Base-by-base conservation (phyloP, 2,888 invertebrate genomes). In the Tricholauxania praeusta region DNA sequence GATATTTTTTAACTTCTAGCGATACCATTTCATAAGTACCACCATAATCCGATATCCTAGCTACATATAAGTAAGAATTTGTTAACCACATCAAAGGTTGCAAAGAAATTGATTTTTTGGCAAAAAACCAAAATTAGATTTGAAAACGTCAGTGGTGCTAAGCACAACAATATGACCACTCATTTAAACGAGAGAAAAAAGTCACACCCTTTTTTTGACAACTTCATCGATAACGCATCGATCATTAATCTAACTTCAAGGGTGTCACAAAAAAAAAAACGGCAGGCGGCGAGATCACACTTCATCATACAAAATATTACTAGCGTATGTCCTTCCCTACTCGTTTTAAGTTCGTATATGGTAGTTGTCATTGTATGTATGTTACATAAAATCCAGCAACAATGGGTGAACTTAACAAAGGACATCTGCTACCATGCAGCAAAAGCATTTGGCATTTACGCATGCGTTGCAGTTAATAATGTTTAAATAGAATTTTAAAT, bases 161-260 rank as follows among this genome's bases (percentile, higher is more conserved):
- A 39, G 8, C 39, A 10, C 10, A 39, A 39, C 39, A 39, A 39
- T 10, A 39, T 39, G 39, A 39, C 39, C 39, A 39, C 39, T 39
- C 39, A 10, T 10, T 10, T 10, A 39, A 39, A 39, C 10, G 7
- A 39, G 39, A 39, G 39, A 39, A 39, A 39, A 39, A 39, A 10
- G 19, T 19, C 53, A 70, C 47, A 57, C 28, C 57, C 28, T 66
- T 47, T 47, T 32, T 62, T 63, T 52, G 51, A 72, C 68, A 72
- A 72, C 68, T 72, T 69, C 72, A 72, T 69, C 63, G 57, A 68
- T 53, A 55, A 17, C 7, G 39, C 68, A 55, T 68, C 68, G 57
- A 63, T 69, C 72, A 69, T 72, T 67, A 53, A 70, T 53, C 51
- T 62, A 53, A 55, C 70, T 70, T 39, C 32, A 17, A 51, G 49